Conservation (phyloP, 2,113 vertebrate genomes). For the Bambusicola thoracicus region DNA sequence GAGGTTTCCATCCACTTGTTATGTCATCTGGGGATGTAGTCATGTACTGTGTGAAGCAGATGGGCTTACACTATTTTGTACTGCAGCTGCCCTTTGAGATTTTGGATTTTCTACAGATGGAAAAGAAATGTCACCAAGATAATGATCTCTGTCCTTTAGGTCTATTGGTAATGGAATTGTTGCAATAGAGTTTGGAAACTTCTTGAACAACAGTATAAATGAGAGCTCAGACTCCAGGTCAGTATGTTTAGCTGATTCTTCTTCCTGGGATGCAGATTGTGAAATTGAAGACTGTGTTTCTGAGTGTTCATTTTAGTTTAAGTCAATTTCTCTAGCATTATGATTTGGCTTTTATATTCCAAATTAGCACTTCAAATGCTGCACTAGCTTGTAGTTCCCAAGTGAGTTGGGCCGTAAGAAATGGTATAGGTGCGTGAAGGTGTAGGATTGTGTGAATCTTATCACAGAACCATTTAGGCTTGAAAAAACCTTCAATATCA, state of each 20-base stretch:
- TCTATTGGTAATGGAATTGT: constrained; percentile 82
- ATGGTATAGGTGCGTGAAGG: not conserved
- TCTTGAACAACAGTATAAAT: constrained; percentile 80
- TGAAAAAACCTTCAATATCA: not conserved
- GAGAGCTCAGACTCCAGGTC: constrained; percentile 82
- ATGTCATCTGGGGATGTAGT: not conserved
- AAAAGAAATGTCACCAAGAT: not conserved
- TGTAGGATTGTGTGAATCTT: not conserved
- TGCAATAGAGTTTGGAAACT: constrained; percentile 84
- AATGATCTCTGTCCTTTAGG: constrained; percentile 67
- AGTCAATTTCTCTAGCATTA: not conserved
- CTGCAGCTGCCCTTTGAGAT: not conserved
- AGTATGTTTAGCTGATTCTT: constrained; percentile 52
- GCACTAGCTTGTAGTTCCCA: not conserved
- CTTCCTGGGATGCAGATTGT: not conserved
- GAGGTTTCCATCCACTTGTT: not conserved
- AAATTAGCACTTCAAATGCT: not conserved
- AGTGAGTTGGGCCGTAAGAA: not conserved
- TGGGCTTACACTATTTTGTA: not conserved
- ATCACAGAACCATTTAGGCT: not conserved
- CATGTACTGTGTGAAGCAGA: not conserved
- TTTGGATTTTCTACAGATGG: not conserved
- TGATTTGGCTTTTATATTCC: not conserved
- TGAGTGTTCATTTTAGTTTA: not conserved
- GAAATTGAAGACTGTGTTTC: not conserved